Evolutionary conservation across 2,113 vertebrate species (phyloP).

Genomic region (Antennarius striatus): DNA sequence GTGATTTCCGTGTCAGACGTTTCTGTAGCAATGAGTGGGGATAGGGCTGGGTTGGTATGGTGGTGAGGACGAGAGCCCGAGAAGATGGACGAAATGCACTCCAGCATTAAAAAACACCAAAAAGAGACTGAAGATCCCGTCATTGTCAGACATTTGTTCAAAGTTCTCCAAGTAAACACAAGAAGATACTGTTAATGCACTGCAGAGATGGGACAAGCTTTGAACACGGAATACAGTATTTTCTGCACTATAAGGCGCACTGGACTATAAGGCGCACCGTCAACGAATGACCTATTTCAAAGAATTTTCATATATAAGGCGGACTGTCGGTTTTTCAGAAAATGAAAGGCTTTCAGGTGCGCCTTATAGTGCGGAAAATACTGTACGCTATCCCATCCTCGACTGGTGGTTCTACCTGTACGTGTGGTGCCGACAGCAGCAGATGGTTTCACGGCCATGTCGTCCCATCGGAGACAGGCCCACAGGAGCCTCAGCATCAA

Average conservation of each 20-base stretch:
- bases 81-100: constrained; percentile 57
- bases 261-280: no score
- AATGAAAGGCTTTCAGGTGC: no score
- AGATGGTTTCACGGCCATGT: constrained; percentile 97
- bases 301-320: no score
- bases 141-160: not conserved
- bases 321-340: no score
- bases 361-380: no score
- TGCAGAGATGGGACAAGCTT: no score
- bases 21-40: constrained; percentile 84
- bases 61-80: constrained; percentile 61
- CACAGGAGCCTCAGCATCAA: constrained; percentile 95
- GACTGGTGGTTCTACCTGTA: constrained; percentile 83
- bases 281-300: no score
- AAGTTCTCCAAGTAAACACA: not conserved
- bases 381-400: no score
- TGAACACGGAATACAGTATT: no score
- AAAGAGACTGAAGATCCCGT: not conserved
- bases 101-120: constrained; percentile 41
- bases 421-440: constrained; percentile 91
- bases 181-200: not conserved
- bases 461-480: constrained; percentile 97
- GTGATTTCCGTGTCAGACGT: constrained; percentile 97
- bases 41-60: constrained; percentile 69
- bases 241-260: no score